Evolutionary conservation across 2,113 vertebrate genomes (phyloP).

Genomic region (Bungarus multicinctus): DNA sequence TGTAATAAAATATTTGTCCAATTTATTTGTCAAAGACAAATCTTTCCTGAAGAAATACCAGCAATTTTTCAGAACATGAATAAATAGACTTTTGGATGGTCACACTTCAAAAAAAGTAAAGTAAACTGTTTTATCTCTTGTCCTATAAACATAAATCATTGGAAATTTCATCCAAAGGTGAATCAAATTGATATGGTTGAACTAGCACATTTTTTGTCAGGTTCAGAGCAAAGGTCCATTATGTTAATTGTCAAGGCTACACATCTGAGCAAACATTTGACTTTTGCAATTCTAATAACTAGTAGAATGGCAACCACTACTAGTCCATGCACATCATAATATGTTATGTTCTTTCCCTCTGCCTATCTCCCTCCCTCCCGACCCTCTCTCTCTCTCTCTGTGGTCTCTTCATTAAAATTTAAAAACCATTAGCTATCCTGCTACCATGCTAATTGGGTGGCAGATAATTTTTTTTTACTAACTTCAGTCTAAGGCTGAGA

Average conservation of each 20-base stretch:
- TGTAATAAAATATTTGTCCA: constrained; percentile 14
- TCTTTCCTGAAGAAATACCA: not conserved
- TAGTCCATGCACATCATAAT: not conserved
- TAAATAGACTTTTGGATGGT: not conserved
- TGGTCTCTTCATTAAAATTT: not conserved
- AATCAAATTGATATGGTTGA: not conserved
- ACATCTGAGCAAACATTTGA: not conserved
- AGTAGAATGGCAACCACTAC: not conserved
- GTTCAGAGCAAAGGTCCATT: not conserved
- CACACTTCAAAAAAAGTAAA: not conserved
- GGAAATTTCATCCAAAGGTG: not conserved
- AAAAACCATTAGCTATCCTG: no score
- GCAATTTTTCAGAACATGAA: not conserved
- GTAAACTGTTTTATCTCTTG: not conserved
- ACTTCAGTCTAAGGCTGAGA: no score
- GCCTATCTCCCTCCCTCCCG: no score
- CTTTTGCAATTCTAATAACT: not conserved
- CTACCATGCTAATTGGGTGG: no score
- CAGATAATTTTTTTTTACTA: no score
- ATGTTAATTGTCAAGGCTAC: not conserved
- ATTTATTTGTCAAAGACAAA: not conserved
- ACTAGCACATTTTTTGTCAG: not conserved
- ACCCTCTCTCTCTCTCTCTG: not conserved
- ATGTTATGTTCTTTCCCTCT: not conserved
- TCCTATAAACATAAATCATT: not conserved